Conservation (phyloP, 1,140 invertebrate species). For the Zaprionus africanus region DNA sequence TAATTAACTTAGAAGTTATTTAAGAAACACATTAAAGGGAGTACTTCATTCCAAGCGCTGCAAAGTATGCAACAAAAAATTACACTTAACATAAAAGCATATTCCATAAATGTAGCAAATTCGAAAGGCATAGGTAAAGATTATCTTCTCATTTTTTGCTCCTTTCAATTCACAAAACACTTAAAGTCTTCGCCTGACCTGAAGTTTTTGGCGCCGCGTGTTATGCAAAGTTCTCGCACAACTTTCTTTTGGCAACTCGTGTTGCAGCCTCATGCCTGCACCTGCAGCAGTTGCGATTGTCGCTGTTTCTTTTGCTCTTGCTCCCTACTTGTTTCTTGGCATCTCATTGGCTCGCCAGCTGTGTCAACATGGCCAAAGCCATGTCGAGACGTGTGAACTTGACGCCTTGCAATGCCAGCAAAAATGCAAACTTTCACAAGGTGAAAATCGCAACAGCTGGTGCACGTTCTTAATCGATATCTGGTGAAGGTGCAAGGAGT, state of each 20-base stretch:
- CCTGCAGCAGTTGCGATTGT: conserved; percentile 40
- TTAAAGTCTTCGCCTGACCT: background rate
- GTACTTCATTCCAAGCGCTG: too few relatives aligned
- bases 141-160: background rate
- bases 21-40: too few relatives aligned
- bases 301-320: conserved; percentile 9
- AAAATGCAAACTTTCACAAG: conserved; percentile 44
- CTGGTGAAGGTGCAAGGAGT: background rate
- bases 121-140: too few relatives aligned
- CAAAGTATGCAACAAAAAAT: too few relatives aligned
- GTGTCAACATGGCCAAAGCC: conserved; percentile 47
- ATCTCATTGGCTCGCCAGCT: conserved; percentile 32
- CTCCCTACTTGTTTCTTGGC: background rate
- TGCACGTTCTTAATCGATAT: conserved; percentile 15
- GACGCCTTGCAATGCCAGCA: conserved; percentile 34
- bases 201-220: conserved; percentile 38
- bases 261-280: conserved; percentile 24
- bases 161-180: background rate
- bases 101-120: too few relatives aligned
- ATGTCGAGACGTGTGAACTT: conserved; percentile 32
- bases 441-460: conserved; percentile 56
- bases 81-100: too few relatives aligned
- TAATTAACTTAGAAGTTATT: too few relatives aligned
- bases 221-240: conserved; percentile 38
- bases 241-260: conserved; percentile 47